These are phyloP conservation scores for Morpho achilles DNA, from an alignment of 2,888 invertebrate genomes.

Conservation along the genomic window DNA sequence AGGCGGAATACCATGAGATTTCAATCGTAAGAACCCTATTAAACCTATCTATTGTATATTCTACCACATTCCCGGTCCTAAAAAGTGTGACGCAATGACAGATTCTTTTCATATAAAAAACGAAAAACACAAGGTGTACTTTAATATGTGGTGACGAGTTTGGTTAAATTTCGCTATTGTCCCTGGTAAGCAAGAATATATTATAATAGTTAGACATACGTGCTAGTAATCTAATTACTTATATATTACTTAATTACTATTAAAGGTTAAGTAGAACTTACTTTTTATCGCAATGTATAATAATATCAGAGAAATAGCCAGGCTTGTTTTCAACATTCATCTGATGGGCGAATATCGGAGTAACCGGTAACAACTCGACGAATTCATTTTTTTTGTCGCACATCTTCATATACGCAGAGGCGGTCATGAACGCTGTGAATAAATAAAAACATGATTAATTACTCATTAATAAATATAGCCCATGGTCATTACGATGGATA, in stretches of 20 bases:
- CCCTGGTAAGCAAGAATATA: too few species aligned
- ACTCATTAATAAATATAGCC: constrained; percentile 3
- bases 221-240: too few species aligned
- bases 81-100: too few species aligned
- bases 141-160: too few species aligned
- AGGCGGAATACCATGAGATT: too few species aligned
- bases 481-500: not conserved
- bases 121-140: too few species aligned
- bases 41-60: too few species aligned
- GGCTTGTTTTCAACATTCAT: constrained; percentile 72
- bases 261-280: constrained; percentile 39
- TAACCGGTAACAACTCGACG: constrained; percentile 76
- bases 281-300: constrained; percentile 79
- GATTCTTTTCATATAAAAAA: too few species aligned
- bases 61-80: too few species aligned
- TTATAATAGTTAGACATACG: too few species aligned
- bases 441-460: constrained; percentile 7
- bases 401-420: constrained; percentile 74
- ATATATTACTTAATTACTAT: not conserved
- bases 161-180: too few species aligned
- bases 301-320: constrained; percentile 81
- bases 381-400: constrained; percentile 51
- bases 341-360: constrained; percentile 78
- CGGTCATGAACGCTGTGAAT: constrained; percentile 79
- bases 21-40: too few species aligned